phyloP scores from a whole-genome alignment of 2,888 invertebrate genomes.

The Himalopsyche anomala region DNA sequence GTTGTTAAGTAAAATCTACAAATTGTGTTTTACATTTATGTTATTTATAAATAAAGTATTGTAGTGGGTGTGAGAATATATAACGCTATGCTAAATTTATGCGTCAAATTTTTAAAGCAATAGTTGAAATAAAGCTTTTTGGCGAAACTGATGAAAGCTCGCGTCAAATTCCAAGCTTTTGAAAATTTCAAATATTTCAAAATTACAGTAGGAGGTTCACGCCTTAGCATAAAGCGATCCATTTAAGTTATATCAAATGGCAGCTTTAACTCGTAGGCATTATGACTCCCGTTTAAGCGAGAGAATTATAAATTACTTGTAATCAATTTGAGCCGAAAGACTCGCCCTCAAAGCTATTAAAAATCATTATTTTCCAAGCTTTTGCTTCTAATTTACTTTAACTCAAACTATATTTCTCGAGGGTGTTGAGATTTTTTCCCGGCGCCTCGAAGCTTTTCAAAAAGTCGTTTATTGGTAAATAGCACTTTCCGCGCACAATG shows the following conservation, averaged over 20 bases:
- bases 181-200: slow-evolving; percentile 41
- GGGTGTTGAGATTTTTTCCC: slow-evolving; percentile 26
- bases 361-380: slow-evolving; percentile 35
- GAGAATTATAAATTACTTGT: slow-evolving; percentile 47
- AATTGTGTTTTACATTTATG: no score
- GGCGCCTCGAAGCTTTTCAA: slow-evolving; percentile 1
- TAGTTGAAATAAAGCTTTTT: background rate
- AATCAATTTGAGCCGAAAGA: slow-evolving; percentile 51
- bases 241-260: slow-evolving; percentile 54
- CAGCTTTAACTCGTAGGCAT: slow-evolving; percentile 53
- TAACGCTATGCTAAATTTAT: background rate
- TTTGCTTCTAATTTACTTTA: slow-evolving; percentile 39
- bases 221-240: slow-evolving; percentile 45
- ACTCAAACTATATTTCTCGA: slow-evolving; percentile 31
- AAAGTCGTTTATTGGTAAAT: slow-evolving; percentile 42
- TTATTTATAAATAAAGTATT: no score
- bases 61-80: no score
- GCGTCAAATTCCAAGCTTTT: slow-evolving; percentile 14
- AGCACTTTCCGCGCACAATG: slow-evolving; percentile 34
- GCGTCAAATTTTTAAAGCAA: background rate
- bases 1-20: no score
- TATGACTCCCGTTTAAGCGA: slow-evolving; percentile 48
- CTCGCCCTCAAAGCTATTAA: slow-evolving; percentile 38
- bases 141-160: background rate
- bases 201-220: background rate